Conservation (phyloP, 2,797 vertebrate species). For the Mionectes olivaceus region DNA sequence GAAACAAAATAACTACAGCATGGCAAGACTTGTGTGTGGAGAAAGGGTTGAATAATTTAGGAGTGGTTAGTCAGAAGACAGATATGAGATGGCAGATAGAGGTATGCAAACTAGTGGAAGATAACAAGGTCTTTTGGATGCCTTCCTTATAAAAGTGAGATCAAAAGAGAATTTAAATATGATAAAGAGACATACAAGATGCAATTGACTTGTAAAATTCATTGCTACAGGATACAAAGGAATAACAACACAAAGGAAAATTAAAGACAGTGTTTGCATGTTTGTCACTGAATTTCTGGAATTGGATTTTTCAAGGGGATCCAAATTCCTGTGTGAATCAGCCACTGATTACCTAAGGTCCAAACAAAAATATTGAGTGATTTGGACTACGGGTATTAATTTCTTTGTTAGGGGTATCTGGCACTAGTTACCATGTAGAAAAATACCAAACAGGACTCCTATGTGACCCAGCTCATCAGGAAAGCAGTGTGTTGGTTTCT, state of each 20-base stretch:
- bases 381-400: background rate
- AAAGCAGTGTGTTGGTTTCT: background rate
- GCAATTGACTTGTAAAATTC: conserved; percentile 18
- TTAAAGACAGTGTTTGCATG: background rate
- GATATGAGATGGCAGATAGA: conserved; percentile 10
- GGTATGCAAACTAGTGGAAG: conserved; percentile 27
- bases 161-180: conserved; percentile 39
- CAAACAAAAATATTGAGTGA: background rate
- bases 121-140: conserved; percentile 24
- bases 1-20: background rate
- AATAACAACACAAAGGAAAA: background rate
- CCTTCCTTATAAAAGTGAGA: conserved; percentile 12
- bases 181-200: background rate
- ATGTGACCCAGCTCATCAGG: background rate
- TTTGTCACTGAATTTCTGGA: background rate
- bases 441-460: background rate
- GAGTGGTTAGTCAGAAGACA: conserved; percentile 29
- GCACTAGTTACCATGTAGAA: background rate
- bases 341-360: background rate
- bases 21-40: background rate
- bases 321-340: background rate
- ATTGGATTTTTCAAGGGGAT: background rate
- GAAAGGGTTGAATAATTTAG: conserved; percentile 35
- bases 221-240: background rate
- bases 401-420: background rate